Evolutionary conservation across 1,140 invertebrate genomes (phyloP).

Genomic region (Bombus difficillimus): DNA sequence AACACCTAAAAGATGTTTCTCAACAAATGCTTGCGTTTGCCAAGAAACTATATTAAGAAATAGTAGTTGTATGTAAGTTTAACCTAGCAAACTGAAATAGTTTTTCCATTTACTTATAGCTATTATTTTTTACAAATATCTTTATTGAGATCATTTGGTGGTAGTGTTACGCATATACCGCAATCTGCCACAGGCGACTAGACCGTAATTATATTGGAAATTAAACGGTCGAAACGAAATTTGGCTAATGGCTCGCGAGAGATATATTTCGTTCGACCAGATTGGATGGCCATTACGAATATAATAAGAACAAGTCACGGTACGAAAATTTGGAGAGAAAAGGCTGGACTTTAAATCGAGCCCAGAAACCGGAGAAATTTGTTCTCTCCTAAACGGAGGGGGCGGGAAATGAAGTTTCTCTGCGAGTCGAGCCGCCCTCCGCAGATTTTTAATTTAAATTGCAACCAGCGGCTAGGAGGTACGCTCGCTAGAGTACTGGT

Average conservation of each 20-base stretch:
- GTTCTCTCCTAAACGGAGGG: not conserved
- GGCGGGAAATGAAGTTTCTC: conserved; percentile 29
- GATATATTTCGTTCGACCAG: not conserved
- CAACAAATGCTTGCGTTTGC: no score
- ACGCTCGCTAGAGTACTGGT: conserved; percentile 22
- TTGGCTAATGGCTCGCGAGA: not conserved
- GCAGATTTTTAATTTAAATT: conserved; percentile 50
- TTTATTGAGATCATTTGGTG: not conserved
- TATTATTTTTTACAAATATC: not conserved
- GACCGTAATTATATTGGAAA: not conserved
- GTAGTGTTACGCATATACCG: not conserved
- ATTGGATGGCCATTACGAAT: not conserved
- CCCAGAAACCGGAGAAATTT: not conserved
- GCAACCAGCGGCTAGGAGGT: not conserved
- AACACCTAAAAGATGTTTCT: no score
- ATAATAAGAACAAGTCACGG: not conserved
- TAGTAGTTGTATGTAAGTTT: no score
- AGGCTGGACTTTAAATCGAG: not conserved
- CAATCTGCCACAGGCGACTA: not conserved
- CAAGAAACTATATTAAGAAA: no score
- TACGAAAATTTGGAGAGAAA: not conserved
- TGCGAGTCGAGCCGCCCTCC: not conserved
- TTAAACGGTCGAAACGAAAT: conserved; percentile 22
- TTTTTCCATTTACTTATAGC: no score
- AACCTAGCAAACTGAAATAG: no score